Base-by-base conservation (phyloP, 1,140 invertebrate species). In the Centruroides vittatus region DNA sequence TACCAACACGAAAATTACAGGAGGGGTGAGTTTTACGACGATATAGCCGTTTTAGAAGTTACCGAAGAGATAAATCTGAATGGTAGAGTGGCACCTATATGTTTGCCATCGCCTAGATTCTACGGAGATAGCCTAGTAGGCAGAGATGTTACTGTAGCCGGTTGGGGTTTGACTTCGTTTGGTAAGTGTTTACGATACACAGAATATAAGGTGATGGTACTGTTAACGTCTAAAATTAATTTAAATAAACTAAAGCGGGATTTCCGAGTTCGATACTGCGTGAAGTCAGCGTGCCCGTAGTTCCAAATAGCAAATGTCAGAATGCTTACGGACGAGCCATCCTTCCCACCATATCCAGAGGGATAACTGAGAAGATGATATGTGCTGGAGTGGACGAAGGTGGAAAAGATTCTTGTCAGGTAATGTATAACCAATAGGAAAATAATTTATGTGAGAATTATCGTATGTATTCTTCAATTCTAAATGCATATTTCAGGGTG, bases 321-420 rank as follows among this genome's bases (percentile, higher is more conserved):
- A 85, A 89, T 11, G 48, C 60, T 1, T 61, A 57, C n/a, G 48
- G 11, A 9, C 13, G 46, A 3, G 47, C 56, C 5, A 9, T 7
- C 0, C 23, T 55, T 3, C 8, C 35, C 3, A 13, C 54, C 3
- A 48, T 57, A 7, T 47, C 35, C 5, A 47, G 47, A 34, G 60
- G 60, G 23, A 61, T 61, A 12, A 61, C 55, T 1, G 41, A 35
- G 2, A 11, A 23, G 3, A 56, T 57, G 60, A 1, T 61, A 6
- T 61, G 60, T 46, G 92, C 92, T 11, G 92, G 92, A 1, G 89
- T 88, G 82, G 81, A 81, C 69, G 86, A 86, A 69, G 92, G 91
- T 11, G 89, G 89, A 51, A 86, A 84, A 69, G 91, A 95, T 73
- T 91, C 89, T 11, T 96, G 92, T 73, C 90, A 95, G 83, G 91